Base-by-base conservation (phyloP, 2,888 invertebrate species). In the Eumacrocentrus americanus region DNA sequence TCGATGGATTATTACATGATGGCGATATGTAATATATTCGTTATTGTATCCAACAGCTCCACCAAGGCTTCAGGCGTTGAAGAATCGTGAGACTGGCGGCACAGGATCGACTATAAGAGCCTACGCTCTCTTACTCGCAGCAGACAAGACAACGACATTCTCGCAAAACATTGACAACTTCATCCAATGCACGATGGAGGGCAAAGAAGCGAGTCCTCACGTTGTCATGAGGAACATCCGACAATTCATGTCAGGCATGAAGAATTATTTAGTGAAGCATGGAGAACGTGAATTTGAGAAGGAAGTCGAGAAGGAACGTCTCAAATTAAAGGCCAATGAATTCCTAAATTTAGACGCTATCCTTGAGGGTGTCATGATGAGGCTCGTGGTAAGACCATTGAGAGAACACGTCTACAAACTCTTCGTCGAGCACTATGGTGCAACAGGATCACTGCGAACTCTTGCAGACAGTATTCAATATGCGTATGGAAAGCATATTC, bases 161-260 rank as follows among this genome's bases (percentile, higher is more conserved):
- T 94, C 95, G 37, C 92, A 92, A 81, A 94, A 94, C 74, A 91
- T 96, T 61, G 92, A 94, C 81, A 92, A 95, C 83, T 96, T 96
- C 80, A 94, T 96, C 64, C 89, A 92, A 52, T 96, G 96, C 80
- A 96, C 96, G 6, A 86, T 90, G 69, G 95, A 96, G 75, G 93
- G 94, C 11, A 90, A 91, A 67, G 95, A 96, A 77, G 89, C 88
- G 23, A 91, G 91, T 73, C 95, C 95, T 0, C 91, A 92, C 81
- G 86, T 94, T 59, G 92, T 92, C 65, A 92, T 93, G 92, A 85
- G 92, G 62, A 93, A 93, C 75, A 92, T 96, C 85, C 87, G 97
- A 1, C 96, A 97, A 81, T 98, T 98, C 79, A 96, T 98, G 94
- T 96, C 94, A 12, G 98, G 97, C 58, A 97, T 98, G 90, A 98